Percentiles rank a stretch among this genome's conserved stretches.
Conservation (phyloP, 2,797 vertebrate species). For the Pangasius macronema region DNA sequence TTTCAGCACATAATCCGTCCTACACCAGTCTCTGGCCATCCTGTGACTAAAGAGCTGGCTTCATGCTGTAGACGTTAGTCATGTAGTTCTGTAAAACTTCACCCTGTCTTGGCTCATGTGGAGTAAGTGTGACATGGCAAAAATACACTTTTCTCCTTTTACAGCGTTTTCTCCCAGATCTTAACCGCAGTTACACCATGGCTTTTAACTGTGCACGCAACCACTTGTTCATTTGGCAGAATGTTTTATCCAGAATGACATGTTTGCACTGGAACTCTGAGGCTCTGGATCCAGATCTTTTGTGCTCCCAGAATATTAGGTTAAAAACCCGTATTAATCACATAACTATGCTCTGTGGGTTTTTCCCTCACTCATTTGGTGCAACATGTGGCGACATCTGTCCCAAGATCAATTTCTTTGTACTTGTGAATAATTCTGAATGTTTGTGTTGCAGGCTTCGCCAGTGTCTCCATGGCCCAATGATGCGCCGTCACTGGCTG, state of each 20-base stretch:
- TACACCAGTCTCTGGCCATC: too few relatives aligned
- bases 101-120: not conserved
- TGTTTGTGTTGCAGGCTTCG: conserved; percentile 23
- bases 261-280: not conserved
- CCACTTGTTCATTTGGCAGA: not conserved
- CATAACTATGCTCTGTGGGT: not conserved
- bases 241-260: not conserved
- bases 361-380: not conserved
- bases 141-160: not conserved
- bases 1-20: not conserved
- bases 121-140: too few relatives aligned
- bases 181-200: not conserved
- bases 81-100: not conserved
- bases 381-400: not conserved
- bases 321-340: not conserved
- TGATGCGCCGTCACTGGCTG: conserved; percentile 96
- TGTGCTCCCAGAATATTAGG: not conserved
- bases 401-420: not conserved
- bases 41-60: not conserved
- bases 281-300: not conserved
- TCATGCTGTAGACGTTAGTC: not conserved
- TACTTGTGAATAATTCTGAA: not conserved
- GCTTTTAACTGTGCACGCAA: not conserved
- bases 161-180: not conserved
- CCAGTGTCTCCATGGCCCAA: conserved; percentile 60